These are phyloP conservation scores for Subacronicta megacephala DNA, from an alignment of 2,888 invertebrate genomes.

Conservation along the genomic window DNA sequence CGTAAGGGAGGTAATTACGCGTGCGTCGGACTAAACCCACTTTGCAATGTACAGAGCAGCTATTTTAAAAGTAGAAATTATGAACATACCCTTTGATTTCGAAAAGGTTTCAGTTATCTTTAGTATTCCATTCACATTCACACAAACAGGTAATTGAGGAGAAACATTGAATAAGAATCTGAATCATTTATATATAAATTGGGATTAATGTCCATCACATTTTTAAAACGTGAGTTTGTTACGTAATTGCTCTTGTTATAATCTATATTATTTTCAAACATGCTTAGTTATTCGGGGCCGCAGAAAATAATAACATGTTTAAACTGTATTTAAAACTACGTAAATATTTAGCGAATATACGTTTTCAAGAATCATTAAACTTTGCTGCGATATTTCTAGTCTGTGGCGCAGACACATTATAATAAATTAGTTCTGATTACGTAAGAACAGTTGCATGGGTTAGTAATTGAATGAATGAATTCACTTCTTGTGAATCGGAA, in stretches of 20 bases:
- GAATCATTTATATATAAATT: too few species aligned
- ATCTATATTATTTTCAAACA: slow-evolving; percentile 38
- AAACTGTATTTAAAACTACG: slow-evolving; percentile 38
- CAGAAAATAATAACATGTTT: slow-evolving; percentile 33
- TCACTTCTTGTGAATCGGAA: slow-evolving; percentile 42
- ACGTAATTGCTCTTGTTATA: slow-evolving; percentile 29
- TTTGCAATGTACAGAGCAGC: slow-evolving; percentile 22
- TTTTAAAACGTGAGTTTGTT: background rate
- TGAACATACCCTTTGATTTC: background rate
- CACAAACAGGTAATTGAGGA: too few species aligned
- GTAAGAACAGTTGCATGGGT: slow-evolving; percentile 28
- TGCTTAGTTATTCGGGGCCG: slow-evolving; percentile 17
- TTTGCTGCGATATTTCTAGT: slow-evolving; percentile 33
- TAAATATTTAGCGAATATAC: slow-evolving; percentile 43
- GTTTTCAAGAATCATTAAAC: slow-evolving; percentile 31
- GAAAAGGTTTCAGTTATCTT: background rate
- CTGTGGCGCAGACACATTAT: slow-evolving; percentile 24
- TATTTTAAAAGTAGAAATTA: slow-evolving; percentile 1
- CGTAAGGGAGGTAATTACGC: slow-evolving; percentile 50
- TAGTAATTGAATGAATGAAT: slow-evolving; percentile 36
- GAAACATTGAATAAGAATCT: background rate
- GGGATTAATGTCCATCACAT: too few species aligned
- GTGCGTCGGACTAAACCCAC: slow-evolving; percentile 44
- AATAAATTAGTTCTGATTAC: slow-evolving; percentile 36
- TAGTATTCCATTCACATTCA: background rate